Evolutionary conservation across 1,140 invertebrate genomes (phyloP).

Genomic region (Coelopa frigida): DNA sequence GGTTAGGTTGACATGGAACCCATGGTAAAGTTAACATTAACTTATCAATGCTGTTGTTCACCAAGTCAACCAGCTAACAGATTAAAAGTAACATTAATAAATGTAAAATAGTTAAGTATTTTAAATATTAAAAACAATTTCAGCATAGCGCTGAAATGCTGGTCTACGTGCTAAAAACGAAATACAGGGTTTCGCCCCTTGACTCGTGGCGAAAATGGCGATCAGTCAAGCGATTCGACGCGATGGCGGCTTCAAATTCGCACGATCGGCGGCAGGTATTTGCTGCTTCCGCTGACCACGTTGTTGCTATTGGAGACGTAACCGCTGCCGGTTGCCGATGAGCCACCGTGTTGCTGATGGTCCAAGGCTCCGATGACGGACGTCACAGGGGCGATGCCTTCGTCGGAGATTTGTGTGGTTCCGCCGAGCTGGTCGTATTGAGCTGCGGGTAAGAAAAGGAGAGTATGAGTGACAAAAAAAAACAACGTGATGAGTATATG

Average conservation of each 20-base stretch:
- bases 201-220: slow-evolving; percentile 10
- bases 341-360: slow-evolving; percentile 11
- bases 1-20: too few species aligned
- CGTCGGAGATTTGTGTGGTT: slow-evolving; percentile 37
- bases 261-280: slow-evolving; percentile 31
- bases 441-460: slow-evolving; percentile 20
- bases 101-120: neutral
- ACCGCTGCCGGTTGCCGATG: slow-evolving; percentile 1
- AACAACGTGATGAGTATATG: too few species aligned
- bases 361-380: slow-evolving; percentile 38
- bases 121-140: neutral
- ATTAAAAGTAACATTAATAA: slow-evolving; percentile 8
- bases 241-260: slow-evolving; percentile 8
- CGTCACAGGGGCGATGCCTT: slow-evolving; percentile 36
- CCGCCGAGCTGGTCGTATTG: slow-evolving; percentile 43
- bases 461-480: too few species aligned
- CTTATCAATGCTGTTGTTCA: too few species aligned
- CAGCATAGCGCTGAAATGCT: neutral
- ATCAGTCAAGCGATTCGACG: slow-evolving; percentile 11
- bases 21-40: too few species aligned
- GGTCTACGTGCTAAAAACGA: too few species aligned
- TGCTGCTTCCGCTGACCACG: neutral
- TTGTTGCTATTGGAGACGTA: neutral
- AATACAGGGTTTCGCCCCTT: neutral
- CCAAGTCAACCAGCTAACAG: too few species aligned